Conservation (phyloP, 2,888 invertebrate genomes). For the Spilosoma lubricipeda region DNA sequence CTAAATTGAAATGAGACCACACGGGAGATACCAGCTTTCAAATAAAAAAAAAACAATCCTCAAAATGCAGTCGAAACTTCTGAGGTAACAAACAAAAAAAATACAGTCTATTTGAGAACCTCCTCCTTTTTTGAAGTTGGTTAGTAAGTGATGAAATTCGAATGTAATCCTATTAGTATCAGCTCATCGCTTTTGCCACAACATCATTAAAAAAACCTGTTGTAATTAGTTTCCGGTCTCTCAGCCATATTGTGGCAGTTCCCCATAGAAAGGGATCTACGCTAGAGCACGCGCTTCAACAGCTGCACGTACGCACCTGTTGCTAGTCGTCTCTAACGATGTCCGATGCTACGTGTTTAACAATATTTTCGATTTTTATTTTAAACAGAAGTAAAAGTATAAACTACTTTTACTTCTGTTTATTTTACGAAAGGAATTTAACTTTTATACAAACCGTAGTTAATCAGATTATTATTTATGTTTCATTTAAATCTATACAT, state of each 20-base stretch:
- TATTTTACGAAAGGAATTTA: background rate
- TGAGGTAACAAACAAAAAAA: no score
- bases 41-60: no score
- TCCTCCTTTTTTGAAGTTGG: no score
- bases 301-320: slow-evolving; percentile 65
- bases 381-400: background rate
- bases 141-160: background rate
- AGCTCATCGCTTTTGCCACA: slow-evolving; percentile 6
- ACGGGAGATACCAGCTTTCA: no score
- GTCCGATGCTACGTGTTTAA: background rate
- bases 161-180: slow-evolving; percentile 7
- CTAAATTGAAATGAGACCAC: no score
- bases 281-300: slow-evolving; percentile 62
- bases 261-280: slow-evolving; percentile 54
- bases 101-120: no score
- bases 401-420: no score
- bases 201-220: slow-evolving; percentile 15
- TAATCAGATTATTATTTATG: no score
- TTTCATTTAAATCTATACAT: no score
- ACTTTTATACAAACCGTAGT: background rate
- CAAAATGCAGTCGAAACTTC: no score
- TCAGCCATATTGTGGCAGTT: slow-evolving; percentile 39
- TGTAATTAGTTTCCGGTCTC: slow-evolving; percentile 49
- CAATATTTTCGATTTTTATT: slow-evolving; percentile 3
- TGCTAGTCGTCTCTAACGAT: slow-evolving; percentile 11